A percentile compares a stretch with the other conserved stretches of the same genome.
These are phyloP conservation scores for Lycia hirtaria DNA, from an alignment of 2,888 invertebrate genomes.

Conservation along the genomic window DNA sequence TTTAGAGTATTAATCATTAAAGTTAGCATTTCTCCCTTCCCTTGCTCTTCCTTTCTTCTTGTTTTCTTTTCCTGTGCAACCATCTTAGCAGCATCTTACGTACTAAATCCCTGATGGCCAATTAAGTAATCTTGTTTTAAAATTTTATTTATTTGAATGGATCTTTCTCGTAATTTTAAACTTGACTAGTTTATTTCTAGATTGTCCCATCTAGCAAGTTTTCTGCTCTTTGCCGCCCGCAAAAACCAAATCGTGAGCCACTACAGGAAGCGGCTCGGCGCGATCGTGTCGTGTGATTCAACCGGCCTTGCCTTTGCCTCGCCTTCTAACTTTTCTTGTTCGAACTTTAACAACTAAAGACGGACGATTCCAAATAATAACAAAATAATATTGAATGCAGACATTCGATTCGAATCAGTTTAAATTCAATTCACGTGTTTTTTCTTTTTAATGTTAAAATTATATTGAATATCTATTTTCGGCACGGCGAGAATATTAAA, in stretches of 20 bases:
- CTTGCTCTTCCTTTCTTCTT: no score
- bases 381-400: neutral
- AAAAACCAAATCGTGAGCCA: constrained; percentile 44
- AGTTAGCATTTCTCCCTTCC: no score
- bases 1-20: no score
- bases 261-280: constrained; percentile 42
- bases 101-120: no score
- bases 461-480: no score
- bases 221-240: constrained; percentile 35
- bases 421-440: no score
- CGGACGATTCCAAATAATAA: neutral
- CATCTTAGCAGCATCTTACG: no score
- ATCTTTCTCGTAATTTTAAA: no score
- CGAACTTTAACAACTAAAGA: constrained; percentile 14
- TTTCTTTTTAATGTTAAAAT: no score
- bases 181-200: neutral
- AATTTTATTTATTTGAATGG: no score
- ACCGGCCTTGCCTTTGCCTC: constrained; percentile 43
- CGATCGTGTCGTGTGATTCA: constrained; percentile 43
- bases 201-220: constrained; percentile 4
- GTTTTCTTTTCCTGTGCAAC: neutral
- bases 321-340: constrained; percentile 54
- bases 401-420: neutral
- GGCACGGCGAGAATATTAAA: no score
- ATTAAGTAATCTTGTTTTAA: no score